Conservation (phyloP, 2,888 invertebrate genomes). For the Sinodicranocentrus sp. region DNA sequence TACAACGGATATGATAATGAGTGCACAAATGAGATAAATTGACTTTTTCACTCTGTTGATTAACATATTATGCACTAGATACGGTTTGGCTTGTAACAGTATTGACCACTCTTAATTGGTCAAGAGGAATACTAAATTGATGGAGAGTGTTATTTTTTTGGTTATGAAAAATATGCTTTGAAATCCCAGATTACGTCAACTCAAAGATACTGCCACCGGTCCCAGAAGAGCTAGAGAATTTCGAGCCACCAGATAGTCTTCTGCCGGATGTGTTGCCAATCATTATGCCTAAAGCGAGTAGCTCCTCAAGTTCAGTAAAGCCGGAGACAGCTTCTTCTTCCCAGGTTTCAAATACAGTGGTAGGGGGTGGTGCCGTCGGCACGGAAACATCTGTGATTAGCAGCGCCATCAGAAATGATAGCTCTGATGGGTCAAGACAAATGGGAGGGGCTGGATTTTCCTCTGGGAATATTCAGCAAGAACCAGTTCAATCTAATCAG, state of each 20-base stretch:
- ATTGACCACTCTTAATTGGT: too few relatives aligned
- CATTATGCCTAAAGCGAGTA: constrained; percentile 38
- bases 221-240: constrained; percentile 75
- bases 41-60: neutral
- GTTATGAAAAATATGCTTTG: too few relatives aligned
- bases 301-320: constrained; percentile 24
- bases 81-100: too few relatives aligned
- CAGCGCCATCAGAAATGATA: constrained; percentile 16
- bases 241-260: constrained; percentile 70
- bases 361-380: constrained; percentile 71
- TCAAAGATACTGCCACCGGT: constrained; percentile 75
- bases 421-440: constrained; percentile 32
- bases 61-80: neutral
- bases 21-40: constrained; percentile 19
- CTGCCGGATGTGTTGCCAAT: constrained; percentile 70
- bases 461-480: constrained; percentile 22
- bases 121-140: too few relatives aligned
- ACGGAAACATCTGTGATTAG: constrained; percentile 41
- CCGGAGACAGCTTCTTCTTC: constrained; percentile 32
- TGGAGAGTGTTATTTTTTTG: too few relatives aligned
- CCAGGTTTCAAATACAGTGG: constrained; percentile 33
- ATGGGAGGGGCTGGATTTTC: neutral
- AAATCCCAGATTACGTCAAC: constrained; percentile 73
- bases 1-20: constrained; percentile 37
- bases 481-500: constrained; percentile 30